A percentile compares a stretch with the other conserved stretches of the same genome.
Conservation (phyloP, 2,113 vertebrate species). For the Ahaetulla prasina region DNA sequence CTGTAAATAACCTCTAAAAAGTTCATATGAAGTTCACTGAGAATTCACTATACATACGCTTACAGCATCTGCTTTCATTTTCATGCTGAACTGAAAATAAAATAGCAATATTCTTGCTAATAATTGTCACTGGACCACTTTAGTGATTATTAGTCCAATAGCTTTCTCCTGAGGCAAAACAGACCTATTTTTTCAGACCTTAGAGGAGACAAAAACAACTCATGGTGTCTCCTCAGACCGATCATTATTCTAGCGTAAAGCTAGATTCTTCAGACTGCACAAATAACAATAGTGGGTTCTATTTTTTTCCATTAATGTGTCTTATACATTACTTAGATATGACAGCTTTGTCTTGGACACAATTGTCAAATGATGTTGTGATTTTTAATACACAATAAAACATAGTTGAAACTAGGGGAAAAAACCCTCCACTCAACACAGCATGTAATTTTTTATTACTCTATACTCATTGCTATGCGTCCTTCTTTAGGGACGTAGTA, state of each 20-base stretch:
- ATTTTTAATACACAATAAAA: conserved; percentile 30
- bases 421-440: neutral
- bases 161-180: conserved; percentile 43
- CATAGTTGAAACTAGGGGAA: neutral
- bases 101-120: conserved; percentile 16
- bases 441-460: neutral
- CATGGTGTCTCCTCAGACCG: conserved; percentile 62
- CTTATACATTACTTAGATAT: conserved; percentile 48
- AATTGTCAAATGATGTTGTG: conserved; percentile 44
- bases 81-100: conserved; percentile 38
- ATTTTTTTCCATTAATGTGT: conserved; percentile 29
- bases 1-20: conserved; percentile 2
- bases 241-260: conserved; percentile 43
- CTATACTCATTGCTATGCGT: neutral
- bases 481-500: no score
- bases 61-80: conserved; percentile 52
- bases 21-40: conserved; percentile 48
- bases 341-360: conserved; percentile 18
- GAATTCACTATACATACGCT: conserved; percentile 48
- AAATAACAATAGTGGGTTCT: conserved; percentile 47
- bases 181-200: conserved; percentile 41
- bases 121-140: neutral
- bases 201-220: conserved; percentile 57
- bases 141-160: conserved; percentile 35
- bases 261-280: conserved; percentile 51